Conservation (phyloP, 2,113 vertebrate genomes). For the Tyto alba region DNA sequence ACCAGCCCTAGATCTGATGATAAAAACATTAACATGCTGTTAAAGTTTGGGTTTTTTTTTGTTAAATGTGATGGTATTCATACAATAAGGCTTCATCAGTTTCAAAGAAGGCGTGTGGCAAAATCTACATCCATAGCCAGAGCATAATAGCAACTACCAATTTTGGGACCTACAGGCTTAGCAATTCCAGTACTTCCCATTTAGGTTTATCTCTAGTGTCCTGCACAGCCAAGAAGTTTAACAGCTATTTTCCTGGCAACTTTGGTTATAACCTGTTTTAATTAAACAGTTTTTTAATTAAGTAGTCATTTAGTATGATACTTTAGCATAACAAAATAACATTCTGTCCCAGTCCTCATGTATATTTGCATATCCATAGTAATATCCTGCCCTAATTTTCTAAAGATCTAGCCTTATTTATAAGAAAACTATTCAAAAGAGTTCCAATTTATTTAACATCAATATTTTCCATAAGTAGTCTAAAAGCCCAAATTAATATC, state of each 20-base stretch:
- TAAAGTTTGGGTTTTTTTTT: not conserved
- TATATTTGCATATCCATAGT: not conserved
- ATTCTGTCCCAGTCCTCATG: not conserved
- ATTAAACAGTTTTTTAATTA: not conserved
- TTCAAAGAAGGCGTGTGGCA: not conserved
- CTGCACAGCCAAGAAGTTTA: not conserved
- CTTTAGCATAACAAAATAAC: not conserved
- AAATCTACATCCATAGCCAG: not conserved
- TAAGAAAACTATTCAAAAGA: not conserved
- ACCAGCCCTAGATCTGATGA: not conserved
- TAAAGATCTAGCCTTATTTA: not conserved
- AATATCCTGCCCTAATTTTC: not conserved
- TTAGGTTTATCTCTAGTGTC: not conserved
- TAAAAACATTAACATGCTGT: not conserved
- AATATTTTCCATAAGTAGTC: not conserved
- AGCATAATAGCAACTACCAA: not conserved
- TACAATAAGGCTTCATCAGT: not conserved
- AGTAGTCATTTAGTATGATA: not conserved
- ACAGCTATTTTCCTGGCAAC: not conserved
- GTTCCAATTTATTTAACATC: not conserved
- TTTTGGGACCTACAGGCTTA: not conserved
- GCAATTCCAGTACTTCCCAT: not conserved
- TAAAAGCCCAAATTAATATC: not conserved
- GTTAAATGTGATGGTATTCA: not conserved
- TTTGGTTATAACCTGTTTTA: not conserved